A percentile compares a stretch with the other conserved stretches of the same genome.
phyloP scores from a whole-genome alignment of 1,140 invertebrate species.

The Tyrophagus putrescentiae region DNA sequence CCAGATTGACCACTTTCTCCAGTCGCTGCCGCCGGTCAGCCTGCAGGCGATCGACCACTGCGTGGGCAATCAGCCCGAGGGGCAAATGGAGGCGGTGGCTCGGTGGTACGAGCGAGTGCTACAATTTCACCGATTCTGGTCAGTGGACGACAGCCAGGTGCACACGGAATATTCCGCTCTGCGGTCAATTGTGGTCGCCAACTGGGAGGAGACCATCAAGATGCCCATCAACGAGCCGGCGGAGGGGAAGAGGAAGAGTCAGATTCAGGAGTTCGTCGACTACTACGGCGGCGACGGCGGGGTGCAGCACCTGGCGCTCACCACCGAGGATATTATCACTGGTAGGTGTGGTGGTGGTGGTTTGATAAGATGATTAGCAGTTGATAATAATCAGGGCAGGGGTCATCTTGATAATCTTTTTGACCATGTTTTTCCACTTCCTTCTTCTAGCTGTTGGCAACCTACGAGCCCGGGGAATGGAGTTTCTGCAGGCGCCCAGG shows the following conservation, averaged over 20 bases:
- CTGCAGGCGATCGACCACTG: constrained; percentile 90
- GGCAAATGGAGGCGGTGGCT: constrained; percentile 68
- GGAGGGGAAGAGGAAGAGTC: constrained; percentile 81
- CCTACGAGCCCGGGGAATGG: constrained; percentile 61
- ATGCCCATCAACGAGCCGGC: constrained; percentile 98
- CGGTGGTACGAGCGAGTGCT: constrained; percentile 87
- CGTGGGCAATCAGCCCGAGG: constrained; percentile 89
- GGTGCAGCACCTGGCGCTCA: constrained; percentile 94
- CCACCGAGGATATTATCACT: constrained; percentile 76
- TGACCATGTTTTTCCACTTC: neutral
- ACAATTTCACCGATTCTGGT: constrained; percentile 97
- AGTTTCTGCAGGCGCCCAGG: constrained; percentile 77
- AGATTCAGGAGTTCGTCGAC: constrained; percentile 96
- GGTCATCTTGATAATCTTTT: too few species aligned
- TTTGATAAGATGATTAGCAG: too few species aligned
- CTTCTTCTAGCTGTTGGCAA: constrained; percentile 46
- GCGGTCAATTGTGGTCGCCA: constrained; percentile 88
- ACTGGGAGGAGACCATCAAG: constrained; percentile 95
- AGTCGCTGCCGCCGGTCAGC: constrained; percentile 45
- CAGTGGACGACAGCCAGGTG: constrained; percentile 87
- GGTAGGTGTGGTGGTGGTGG: constrained; percentile 52
- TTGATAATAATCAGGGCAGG: too few species aligned
- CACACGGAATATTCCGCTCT: constrained; percentile 91
- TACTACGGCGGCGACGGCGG: constrained; percentile 90
- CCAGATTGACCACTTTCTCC: too few species aligned